phyloP scores from a whole-genome alignment of 2,888 invertebrate genomes.

The Halictus quadricinctus region DNA sequence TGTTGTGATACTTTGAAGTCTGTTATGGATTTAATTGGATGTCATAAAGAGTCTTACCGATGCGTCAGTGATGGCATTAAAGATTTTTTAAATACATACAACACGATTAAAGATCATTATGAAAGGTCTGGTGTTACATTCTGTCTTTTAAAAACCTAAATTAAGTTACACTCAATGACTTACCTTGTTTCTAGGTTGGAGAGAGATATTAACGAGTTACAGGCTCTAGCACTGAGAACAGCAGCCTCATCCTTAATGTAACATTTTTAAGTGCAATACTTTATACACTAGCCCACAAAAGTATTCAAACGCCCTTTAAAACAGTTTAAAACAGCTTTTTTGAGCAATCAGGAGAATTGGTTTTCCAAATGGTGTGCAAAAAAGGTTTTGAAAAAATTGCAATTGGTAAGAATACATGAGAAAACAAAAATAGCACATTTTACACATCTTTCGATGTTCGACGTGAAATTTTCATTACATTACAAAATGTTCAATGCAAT shows the following conservation, averaged over 20 bases:
- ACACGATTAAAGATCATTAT: constrained; percentile 13
- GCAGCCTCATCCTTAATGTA: constrained; percentile 24
- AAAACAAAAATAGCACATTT: too few species aligned
- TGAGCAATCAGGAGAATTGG: too few species aligned
- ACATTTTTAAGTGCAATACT: background rate
- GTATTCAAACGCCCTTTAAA: too few species aligned
- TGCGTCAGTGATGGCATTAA: constrained; percentile 56
- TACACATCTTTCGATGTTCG: too few species aligned
- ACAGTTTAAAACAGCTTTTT: too few species aligned
- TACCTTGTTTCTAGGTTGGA: constrained; percentile 34
- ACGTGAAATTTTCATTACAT: too few species aligned
- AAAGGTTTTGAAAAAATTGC: too few species aligned
- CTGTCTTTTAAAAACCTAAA: background rate
- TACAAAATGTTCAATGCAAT: constrained; percentile 7
- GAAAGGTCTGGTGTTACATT: constrained; percentile 17
- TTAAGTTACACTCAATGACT: background rate
- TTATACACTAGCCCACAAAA: too few species aligned
- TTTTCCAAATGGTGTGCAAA: too few species aligned
- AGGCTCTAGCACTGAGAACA: constrained; percentile 35
- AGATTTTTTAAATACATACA: constrained; percentile 52
- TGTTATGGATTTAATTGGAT: constrained; percentile 60
- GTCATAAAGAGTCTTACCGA: constrained; percentile 53
- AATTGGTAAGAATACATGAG: too few species aligned
- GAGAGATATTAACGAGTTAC: constrained; percentile 22
- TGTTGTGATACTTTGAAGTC: constrained; percentile 52